phyloP scores from a whole-genome alignment of 2,113 vertebrate species.

The Galemys pyrenaicus region DNA sequence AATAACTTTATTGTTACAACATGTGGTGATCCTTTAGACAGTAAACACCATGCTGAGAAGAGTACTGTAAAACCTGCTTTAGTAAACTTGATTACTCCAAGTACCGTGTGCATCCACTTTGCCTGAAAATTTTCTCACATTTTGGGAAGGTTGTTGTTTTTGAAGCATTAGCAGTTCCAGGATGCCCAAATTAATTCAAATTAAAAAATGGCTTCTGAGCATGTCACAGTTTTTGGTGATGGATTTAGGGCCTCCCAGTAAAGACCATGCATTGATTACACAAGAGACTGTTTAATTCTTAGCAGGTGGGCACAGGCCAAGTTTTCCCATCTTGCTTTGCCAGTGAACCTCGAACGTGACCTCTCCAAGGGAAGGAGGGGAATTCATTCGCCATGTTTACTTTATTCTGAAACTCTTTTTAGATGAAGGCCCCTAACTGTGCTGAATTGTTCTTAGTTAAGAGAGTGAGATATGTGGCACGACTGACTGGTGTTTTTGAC shows the following conservation, averaged over 20 bases:
- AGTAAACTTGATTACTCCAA: slow-evolving; percentile 68
- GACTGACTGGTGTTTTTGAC: slow-evolving; percentile 62
- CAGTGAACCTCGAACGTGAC: slow-evolving; percentile 80
- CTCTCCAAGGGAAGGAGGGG: slow-evolving; percentile 74
- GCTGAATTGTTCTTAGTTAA: slow-evolving; percentile 82
- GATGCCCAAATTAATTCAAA: slow-evolving; percentile 76
- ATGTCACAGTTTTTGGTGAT: slow-evolving; percentile 75
- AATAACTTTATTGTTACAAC: slow-evolving; percentile 76
- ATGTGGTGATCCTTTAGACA: slow-evolving; percentile 77
- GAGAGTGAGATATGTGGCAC: slow-evolving; percentile 74
- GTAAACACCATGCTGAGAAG: slow-evolving; percentile 73
- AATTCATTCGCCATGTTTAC: slow-evolving; percentile 81
- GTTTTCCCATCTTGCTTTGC: slow-evolving; percentile 80
- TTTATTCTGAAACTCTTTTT: slow-evolving; percentile 78
- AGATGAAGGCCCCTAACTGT: slow-evolving; percentile 70
- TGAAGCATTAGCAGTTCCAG: slow-evolving; percentile 72
- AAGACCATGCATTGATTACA: slow-evolving; percentile 71
- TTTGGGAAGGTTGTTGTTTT: slow-evolving; percentile 56
- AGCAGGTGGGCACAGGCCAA: slow-evolving; percentile 79
- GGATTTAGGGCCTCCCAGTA: slow-evolving; percentile 76
- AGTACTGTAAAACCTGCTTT: slow-evolving; percentile 72
- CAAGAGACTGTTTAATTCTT: slow-evolving; percentile 82
- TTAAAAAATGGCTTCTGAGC: slow-evolving; percentile 77
- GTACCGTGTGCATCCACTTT: slow-evolving; percentile 42
- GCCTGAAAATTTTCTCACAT: slow-evolving; percentile 61